Evolutionary conservation across 2,797 vertebrate genomes (phyloP).

Genomic region (Chromis chromis): DNA sequence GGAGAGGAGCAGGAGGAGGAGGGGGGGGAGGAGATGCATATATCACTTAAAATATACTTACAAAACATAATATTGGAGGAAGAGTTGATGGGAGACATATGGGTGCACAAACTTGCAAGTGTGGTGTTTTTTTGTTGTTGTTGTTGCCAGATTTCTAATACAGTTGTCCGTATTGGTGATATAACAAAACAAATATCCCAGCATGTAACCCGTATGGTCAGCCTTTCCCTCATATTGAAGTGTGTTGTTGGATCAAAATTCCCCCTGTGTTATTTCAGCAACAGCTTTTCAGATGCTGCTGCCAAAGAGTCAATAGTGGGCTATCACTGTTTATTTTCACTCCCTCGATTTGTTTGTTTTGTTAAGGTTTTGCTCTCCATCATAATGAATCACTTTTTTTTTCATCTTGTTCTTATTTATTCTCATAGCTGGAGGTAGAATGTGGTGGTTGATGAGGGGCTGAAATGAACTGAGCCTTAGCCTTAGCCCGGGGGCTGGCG

Average conservation of each 20-base stretch:
- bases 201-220: constrained; percentile 13
- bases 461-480: constrained; percentile 87
- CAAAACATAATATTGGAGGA: constrained; percentile 37
- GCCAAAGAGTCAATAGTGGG: constrained; percentile 63
- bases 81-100: constrained; percentile 35
- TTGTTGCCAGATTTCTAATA: neutral
- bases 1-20: constrained; percentile 54
- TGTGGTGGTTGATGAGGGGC: constrained; percentile 85
- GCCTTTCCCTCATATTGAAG: constrained; percentile 18
- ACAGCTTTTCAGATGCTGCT: constrained; percentile 60
- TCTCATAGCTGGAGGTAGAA: constrained; percentile 82
- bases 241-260: constrained; percentile 32
- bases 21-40: constrained; percentile 45
- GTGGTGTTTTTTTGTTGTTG: neutral
- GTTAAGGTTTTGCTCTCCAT: constrained; percentile 83
- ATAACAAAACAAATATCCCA: constrained; percentile 27
- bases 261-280: constrained; percentile 39
- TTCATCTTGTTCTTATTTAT: constrained; percentile 85
- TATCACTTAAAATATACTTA: constrained; percentile 66
- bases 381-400: constrained; percentile 83
- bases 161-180: neutral
- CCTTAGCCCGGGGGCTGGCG: constrained; percentile 79
- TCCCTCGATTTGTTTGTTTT: constrained; percentile 83
- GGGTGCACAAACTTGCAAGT: constrained; percentile 12
- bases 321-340: constrained; percentile 76